Conservation (phyloP, 2,113 vertebrate species). For the Percopsis transmontana region DNA sequence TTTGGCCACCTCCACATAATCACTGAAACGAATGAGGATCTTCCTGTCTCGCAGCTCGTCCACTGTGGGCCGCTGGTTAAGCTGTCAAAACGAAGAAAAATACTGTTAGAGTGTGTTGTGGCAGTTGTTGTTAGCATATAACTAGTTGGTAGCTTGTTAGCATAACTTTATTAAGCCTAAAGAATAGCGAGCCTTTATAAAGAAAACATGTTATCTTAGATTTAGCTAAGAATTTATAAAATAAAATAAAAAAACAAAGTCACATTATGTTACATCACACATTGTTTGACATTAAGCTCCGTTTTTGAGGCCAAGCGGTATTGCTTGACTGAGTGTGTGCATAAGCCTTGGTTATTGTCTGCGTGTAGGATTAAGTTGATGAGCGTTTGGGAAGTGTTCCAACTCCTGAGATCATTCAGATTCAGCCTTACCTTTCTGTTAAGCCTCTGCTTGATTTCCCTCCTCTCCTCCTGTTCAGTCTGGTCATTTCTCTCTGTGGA, state of each 20-base stretch:
- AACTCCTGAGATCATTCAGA: neutral
- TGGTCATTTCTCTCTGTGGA: constrained; percentile 93
- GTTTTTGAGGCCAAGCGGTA: neutral
- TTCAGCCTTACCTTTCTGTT: constrained; percentile 88
- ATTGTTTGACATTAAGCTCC: neutral
- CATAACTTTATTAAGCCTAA: too few species aligned
- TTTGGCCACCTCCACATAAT: constrained; percentile 98
- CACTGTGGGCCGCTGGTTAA: constrained; percentile 96
- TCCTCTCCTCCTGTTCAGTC: constrained; percentile 92
- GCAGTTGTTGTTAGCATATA: neutral
- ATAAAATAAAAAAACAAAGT: too few species aligned
- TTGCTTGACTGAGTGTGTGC: neutral
- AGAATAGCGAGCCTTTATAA: too few species aligned
- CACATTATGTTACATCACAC: neutral
- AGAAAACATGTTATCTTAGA: too few species aligned
- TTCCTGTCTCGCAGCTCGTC: constrained; percentile 96
- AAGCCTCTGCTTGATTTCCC: constrained; percentile 95
- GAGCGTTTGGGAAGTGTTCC: constrained; percentile 2
- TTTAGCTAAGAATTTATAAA: neutral
- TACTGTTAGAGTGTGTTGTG: neutral
- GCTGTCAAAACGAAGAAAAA: constrained; percentile 63
- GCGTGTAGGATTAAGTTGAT: constrained; percentile 9
- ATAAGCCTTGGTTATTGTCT: neutral
- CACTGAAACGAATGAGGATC: constrained; percentile 97
- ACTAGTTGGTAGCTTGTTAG: too few species aligned